A percentile compares a stretch with the other conserved stretches of the same genome.
Conservation (phyloP, 35 echinoderm and acorn worm species). For the Ptychodera flava region DNA sequence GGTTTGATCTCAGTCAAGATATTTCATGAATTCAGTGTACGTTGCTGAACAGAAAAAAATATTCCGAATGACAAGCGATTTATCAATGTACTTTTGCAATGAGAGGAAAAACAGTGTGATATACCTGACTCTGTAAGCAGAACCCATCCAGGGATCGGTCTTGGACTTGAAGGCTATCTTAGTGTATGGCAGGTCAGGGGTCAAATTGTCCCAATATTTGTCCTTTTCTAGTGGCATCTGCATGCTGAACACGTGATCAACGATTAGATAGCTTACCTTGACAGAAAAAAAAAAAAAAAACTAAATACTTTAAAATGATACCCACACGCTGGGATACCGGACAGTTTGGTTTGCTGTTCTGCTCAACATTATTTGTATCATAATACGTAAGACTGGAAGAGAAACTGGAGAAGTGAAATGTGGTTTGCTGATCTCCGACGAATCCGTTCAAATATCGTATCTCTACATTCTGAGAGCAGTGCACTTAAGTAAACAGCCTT, state of each 20-base stretch:
- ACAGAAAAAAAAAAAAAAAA: neutral
- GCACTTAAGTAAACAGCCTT: too few relatives aligned
- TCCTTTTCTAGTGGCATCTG: slow-evolving; percentile 73
- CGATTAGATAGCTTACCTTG: slow-evolving; percentile 74
- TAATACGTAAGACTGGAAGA: too few relatives aligned
- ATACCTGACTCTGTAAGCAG: slow-evolving; percentile 91
- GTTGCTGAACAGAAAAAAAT: too few relatives aligned
- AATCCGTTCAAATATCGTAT: too few relatives aligned
- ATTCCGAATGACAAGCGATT: too few relatives aligned
- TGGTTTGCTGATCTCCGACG: too few relatives aligned
- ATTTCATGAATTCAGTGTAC: too few relatives aligned
- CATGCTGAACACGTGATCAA: slow-evolving; percentile 78
- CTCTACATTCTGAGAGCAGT: too few relatives aligned
- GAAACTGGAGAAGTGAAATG: too few relatives aligned
- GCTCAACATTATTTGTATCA: too few relatives aligned
- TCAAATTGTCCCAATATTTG: slow-evolving; percentile 40
- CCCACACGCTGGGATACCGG: neutral
- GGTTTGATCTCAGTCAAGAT: too few relatives aligned
- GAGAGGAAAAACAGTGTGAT: neutral
- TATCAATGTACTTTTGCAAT: neutral
- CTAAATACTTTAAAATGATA: neutral
- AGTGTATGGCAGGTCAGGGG: slow-evolving; percentile 78
- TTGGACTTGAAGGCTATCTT: slow-evolving; percentile 71
- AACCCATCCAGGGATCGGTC: slow-evolving; percentile 80
- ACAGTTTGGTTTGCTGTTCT: neutral